Evolutionary conservation across 2,888 invertebrate genomes (phyloP).

Genomic region (Drosophila helvetica): DNA sequence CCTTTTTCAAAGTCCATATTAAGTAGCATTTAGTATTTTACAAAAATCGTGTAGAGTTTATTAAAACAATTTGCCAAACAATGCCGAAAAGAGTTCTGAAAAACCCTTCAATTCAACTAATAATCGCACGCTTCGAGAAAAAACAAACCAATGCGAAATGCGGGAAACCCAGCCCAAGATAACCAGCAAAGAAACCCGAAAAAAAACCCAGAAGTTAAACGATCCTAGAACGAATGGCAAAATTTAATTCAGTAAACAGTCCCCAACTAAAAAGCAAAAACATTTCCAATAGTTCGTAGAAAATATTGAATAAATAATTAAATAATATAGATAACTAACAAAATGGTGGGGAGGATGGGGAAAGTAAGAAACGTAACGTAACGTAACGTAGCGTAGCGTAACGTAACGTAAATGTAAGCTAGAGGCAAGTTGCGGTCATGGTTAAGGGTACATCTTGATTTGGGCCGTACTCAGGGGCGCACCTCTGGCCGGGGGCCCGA

Average conservation of each 20-base stretch:
- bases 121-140: slow-evolving; percentile 22
- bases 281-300: slow-evolving; percentile 56
- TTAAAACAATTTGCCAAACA: slow-evolving; percentile 64
- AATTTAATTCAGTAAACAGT: slow-evolving; percentile 13
- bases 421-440: slow-evolving; percentile 37
- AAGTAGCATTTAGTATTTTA: slow-evolving; percentile 69
- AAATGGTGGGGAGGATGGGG: background rate
- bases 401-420: slow-evolving; percentile 19
- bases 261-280: slow-evolving; percentile 24
- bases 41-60: slow-evolving; percentile 55
- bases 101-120: slow-evolving; percentile 18
- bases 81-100: slow-evolving; percentile 15
- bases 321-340: slow-evolving; percentile 43
- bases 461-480: slow-evolving; percentile 45
- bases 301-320: slow-evolving; percentile 25
- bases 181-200: background rate
- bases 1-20: slow-evolving; percentile 69
- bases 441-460: background rate
- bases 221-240: slow-evolving; percentile 12
- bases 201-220: no score
- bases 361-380: slow-evolving; percentile 3
- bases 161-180: background rate
- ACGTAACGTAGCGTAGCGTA: background rate
- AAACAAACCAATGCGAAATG: background rate
- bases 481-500: slow-evolving; percentile 52